Evolutionary conservation across 64 coral and sea anemone species (phyloP), one percentile per base, ranked within the genome.

Genomic region (Stichodactyla mertensii): DNA sequence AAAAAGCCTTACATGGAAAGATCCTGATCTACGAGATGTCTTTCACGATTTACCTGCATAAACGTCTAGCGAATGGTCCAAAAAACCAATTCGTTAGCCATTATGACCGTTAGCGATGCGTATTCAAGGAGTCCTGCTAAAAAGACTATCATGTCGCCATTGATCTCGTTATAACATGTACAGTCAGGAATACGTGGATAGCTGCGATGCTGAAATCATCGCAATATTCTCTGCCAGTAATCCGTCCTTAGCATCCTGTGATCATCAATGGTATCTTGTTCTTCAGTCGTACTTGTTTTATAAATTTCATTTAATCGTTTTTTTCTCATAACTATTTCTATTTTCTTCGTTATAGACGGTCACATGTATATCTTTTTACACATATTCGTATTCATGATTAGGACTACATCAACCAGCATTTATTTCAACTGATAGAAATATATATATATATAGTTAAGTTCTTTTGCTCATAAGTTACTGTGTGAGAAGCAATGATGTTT

Each of bases 121-220:
- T 31, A 31, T 18, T 6, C 15, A 18, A 66, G 5, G 69, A 69
- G 24, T 26, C 6, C 36, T 74, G 8, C 69, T 8, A 26, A 9
- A 5, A 36, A 14, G 10, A 11, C 10, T 13, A 9, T 31, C 23
- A 13, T 27, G 8, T 27, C 78, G 78, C 78, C 78, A 81, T 81
- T 81, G 24, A 74, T 74, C 22, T 26, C n/a, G n/a, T n/a, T 45
- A 45, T 45, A 74, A 74, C 69, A 81, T 81, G 78, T 81, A 81
- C 53, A 53, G n/a, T 15, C 78, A 81, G 54, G 78, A 81, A 6
- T 51, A 51, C 10, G 69, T 20, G 4, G 78, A 81, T 81, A 81
- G 36, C 16, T 81, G 78, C 0, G 78, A 81, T 20, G 52, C 51
- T 53, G 78, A 81, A 81, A 18, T 81, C 18, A 81, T 81, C 51